Evolutionary conservation across 2,888 invertebrate genomes (phyloP).

Genomic region (Chloroclystis v-ata): DNA sequence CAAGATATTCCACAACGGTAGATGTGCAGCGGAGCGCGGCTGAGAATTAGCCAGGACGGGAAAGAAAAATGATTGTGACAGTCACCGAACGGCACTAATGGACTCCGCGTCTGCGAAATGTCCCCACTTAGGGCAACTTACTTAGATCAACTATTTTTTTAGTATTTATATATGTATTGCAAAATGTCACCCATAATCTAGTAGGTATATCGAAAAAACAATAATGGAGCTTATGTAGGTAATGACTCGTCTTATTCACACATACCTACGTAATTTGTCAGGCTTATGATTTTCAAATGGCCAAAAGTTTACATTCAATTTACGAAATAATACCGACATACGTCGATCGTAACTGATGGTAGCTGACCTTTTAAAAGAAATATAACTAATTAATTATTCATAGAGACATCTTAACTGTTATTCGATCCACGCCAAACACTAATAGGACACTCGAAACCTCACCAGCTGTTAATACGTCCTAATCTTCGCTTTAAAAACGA

Average conservation of each 20-base stretch:
- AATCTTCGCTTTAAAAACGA: constrained; percentile 54
- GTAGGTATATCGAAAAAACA: too few relatives aligned
- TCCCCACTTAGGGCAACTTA: constrained; percentile 54
- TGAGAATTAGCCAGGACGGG: constrained; percentile 75
- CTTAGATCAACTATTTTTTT: background rate
- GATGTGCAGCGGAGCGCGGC: constrained; percentile 66
- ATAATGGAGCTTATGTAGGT: too few relatives aligned
- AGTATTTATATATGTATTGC: too few relatives aligned
- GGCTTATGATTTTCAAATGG: too few relatives aligned
- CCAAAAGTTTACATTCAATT: too few relatives aligned
- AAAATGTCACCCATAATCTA: too few relatives aligned
- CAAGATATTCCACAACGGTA: constrained; percentile 42
- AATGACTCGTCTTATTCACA: too few relatives aligned
- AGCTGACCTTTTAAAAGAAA: too few relatives aligned
- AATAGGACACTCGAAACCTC: constrained; percentile 26
- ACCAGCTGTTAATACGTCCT: constrained; percentile 43
- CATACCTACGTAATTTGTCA: too few relatives aligned
- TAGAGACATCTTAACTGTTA: background rate
- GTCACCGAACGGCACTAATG: constrained; percentile 76
- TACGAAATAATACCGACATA: too few relatives aligned
- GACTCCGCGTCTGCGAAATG: constrained; percentile 72
- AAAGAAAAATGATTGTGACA: constrained; percentile 79
- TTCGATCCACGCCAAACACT: constrained; percentile 1
- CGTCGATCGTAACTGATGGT: too few relatives aligned
- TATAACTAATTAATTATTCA: too few relatives aligned